Conservation (phyloP, 37 sponge, comb jelly and placozoan genomes). For the Petrosia ficiformis region DNA sequence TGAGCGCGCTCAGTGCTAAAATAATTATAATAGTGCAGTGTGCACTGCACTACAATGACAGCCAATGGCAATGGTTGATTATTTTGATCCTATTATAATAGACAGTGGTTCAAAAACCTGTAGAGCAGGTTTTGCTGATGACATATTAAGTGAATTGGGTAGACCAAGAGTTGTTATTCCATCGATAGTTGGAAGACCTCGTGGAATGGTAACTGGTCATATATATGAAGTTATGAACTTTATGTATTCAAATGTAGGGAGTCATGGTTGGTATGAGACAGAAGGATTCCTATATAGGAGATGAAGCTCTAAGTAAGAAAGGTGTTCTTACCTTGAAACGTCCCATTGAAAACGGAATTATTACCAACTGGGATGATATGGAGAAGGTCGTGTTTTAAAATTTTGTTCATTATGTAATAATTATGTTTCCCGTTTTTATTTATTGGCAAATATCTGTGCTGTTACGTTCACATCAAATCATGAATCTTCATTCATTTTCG, state of each 20-base stretch:
- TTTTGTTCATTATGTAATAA: neutral
- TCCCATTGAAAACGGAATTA: constrained; percentile 98
- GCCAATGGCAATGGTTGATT: no score
- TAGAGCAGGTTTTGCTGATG: constrained; percentile 80
- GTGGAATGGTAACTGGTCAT: neutral
- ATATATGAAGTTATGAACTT: no score
- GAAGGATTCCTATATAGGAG: constrained; percentile 93
- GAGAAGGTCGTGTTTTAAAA: constrained; percentile 76
- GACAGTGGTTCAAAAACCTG: constrained; percentile 99
- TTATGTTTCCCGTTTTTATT: no score
- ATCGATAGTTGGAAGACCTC: constrained; percentile 9
- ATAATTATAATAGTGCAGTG: no score
- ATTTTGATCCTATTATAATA: constrained; percentile 90
- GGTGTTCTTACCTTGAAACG: constrained; percentile 99
- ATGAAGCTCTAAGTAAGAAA: neutral
- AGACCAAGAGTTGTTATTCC: constrained; percentile 82
- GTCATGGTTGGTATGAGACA: constrained; percentile 99
- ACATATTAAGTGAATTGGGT: constrained; percentile 95
- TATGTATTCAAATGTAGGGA: no score
- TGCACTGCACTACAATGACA: no score
- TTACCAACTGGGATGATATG: constrained; percentile 99
- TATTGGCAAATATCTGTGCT: no score
- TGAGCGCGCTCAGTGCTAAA: no score
- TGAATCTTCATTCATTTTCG: no score
- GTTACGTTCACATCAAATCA: no score